Percentiles rank a stretch among this genome's conserved stretches.
Conservation (phyloP, 1,140 invertebrate species). For the Drosophila subpulchrella region DNA sequence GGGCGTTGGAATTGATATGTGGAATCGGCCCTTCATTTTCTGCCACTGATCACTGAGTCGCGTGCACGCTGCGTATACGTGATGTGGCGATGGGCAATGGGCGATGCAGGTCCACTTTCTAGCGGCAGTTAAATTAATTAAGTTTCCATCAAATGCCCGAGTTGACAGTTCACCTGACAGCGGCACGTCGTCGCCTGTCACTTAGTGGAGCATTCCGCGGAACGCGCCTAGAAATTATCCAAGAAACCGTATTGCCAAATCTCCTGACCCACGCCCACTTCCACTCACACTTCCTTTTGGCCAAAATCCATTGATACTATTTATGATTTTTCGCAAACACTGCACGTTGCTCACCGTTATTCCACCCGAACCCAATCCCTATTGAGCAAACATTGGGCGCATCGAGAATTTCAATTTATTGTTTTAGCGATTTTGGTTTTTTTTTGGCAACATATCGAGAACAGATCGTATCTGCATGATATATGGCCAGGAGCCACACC, state of each 20-base stretch:
- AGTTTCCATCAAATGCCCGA: constrained; percentile 56
- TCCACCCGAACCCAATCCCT: constrained; percentile 43
- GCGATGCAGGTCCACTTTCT: constrained; percentile 63
- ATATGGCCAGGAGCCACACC: constrained; percentile 56
- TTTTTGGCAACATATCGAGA: constrained; percentile 55
- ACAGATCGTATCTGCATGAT: constrained; percentile 78
- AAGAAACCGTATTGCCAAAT: constrained; percentile 12
- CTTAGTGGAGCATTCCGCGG: constrained; percentile 61
- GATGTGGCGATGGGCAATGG: constrained; percentile 14
- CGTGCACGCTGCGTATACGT: constrained; percentile 72
- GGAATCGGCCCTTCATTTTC: constrained; percentile 14
- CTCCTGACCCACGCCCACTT: constrained; percentile 18
- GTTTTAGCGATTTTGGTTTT: constrained; percentile 1
- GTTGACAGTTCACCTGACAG: constrained; percentile 55
- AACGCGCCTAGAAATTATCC: constrained; percentile 54
- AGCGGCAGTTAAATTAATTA: constrained; percentile 68
- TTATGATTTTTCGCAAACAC: constrained; percentile 48
- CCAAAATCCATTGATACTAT: constrained; percentile 23
- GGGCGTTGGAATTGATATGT: constrained; percentile 50
- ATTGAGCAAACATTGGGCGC: constrained; percentile 49
- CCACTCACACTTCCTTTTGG: constrained; percentile 45
- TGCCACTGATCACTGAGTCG: constrained; percentile 41
- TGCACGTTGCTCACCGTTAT: constrained; percentile 74
- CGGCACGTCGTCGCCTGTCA: constrained; percentile 63
- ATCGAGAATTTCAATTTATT: constrained; percentile 70